Conservation (phyloP, 2,113 vertebrate species). For the Rafetus swinhoei region DNA sequence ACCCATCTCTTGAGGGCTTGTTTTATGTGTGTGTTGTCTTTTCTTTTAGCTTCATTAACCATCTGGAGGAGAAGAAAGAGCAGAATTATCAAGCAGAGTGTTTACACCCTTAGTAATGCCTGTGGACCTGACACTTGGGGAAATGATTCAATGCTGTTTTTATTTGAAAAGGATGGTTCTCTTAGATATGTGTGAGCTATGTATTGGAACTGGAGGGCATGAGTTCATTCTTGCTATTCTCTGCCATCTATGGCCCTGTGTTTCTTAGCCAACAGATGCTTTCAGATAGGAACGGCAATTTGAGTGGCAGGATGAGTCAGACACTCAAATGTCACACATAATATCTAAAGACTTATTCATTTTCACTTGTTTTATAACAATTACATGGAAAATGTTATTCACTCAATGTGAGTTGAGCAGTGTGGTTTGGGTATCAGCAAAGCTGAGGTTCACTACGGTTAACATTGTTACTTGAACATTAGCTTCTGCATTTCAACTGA, state of each 20-base stretch:
- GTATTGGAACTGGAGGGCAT: constrained; percentile 23
- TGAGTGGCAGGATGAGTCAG: background rate
- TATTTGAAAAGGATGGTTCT: constrained; percentile 39
- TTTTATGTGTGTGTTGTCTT: background rate
- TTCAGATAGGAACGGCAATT: constrained; percentile 34
- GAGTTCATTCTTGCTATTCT: constrained; percentile 24
- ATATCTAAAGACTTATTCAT: rapidly evolving
- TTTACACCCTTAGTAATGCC: background rate
- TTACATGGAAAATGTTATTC: background rate
- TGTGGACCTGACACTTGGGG: constrained; percentile 3
- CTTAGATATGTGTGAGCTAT: background rate
- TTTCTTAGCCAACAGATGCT: constrained; percentile 41
- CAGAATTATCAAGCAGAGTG: constrained; percentile 5
- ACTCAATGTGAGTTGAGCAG: background rate
- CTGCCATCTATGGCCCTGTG: background rate
- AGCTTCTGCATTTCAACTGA: background rate
- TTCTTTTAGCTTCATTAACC: constrained; percentile 32
- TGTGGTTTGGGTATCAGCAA: background rate
- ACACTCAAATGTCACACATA: background rate
- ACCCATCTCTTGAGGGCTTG: background rate
- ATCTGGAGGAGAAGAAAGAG: background rate
- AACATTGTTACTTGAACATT: background rate
- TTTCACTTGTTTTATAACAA: background rate
- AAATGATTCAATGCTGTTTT: constrained; percentile 39
- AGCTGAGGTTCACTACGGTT: background rate